phyloP scores from a whole-genome alignment of 1,140 invertebrate genomes.

The Procambarus virginalis region DNA sequence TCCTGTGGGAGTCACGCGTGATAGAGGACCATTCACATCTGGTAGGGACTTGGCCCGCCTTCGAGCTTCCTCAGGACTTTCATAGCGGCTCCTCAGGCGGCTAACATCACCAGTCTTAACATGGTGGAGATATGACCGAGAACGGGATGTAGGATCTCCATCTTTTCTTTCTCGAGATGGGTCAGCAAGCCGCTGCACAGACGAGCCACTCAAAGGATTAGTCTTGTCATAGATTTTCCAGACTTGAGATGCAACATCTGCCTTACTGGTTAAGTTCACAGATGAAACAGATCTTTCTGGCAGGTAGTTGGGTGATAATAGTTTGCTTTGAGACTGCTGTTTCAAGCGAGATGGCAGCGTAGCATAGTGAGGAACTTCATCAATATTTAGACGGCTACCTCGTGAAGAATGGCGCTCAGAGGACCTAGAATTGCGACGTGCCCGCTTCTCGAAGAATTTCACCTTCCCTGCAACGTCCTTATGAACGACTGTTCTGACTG shows the following conservation, averaged over 20 bases:
- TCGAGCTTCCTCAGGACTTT: constrained; percentile 77
- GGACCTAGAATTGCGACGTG: constrained; percentile 66
- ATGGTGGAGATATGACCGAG: constrained; percentile 81
- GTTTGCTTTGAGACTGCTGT: constrained; percentile 71
- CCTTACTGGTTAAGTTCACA: constrained; percentile 69
- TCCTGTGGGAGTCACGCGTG: constrained; percentile 71
- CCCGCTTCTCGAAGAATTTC: constrained; percentile 84
- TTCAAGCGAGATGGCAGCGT: constrained; percentile 72
- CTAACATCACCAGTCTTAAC: constrained; percentile 84
- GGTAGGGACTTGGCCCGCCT: constrained; percentile 70
- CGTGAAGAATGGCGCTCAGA: constrained; percentile 67
- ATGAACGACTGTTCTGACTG: constrained; percentile 71
- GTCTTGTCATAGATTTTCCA: constrained; percentile 61
- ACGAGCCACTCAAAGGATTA: constrained; percentile 51
- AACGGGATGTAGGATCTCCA: constrained; percentile 75
- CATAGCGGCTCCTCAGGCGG: constrained; percentile 83
- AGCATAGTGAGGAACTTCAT: constrained; percentile 71
- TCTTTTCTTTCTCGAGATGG: constrained; percentile 34
- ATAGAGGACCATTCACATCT: constrained; percentile 58
- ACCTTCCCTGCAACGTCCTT: constrained; percentile 83
- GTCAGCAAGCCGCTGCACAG: constrained; percentile 38
- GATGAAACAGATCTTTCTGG: constrained; percentile 72
- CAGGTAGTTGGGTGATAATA: constrained; percentile 71
- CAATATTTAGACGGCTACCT: constrained; percentile 59
- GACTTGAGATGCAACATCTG: constrained; percentile 61